Evolutionary conservation across 2,888 invertebrate species (phyloP), one percentile per base, ranked within the genome.

Genomic region (Platycnemis pennipes): DNA sequence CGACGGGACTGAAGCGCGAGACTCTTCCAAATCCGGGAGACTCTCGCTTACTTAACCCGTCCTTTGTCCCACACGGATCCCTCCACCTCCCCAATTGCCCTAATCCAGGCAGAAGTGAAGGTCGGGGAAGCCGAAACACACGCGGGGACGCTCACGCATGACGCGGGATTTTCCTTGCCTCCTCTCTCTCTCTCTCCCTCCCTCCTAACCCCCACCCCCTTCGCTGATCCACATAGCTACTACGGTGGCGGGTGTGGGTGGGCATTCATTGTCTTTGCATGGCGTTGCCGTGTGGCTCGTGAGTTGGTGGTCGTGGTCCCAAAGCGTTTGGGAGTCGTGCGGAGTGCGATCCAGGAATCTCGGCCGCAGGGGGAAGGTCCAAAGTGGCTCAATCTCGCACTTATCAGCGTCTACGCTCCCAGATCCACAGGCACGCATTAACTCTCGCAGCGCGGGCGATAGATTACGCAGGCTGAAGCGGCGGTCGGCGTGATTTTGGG

Each of bases 331-430:
- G 37, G 77, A 13, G 11, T 37, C 37, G 16, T 77, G 37, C 16
- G 13, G 63, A 91, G 91, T 45, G 91, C 91, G 16, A 63, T 63
- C 69, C 63, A n/a, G 63, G 63, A 91, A 91, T 91, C 91, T 91
- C 56, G 91, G 63, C 37, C 63, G 26, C 63, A 1, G 4, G 63
- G 37, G 56, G 26, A 53, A 49, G 87, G 37, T 37, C 37, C 77
- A 77, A 77, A 13, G 31, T 31, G 77, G 37, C 77, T 77, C 77
- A 77, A 77, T 77, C 63, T 5, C 22, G 63, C 2, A 26, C 26
- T 63, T 26, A 26, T 26, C 31, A 11, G 77, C 37, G 31, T 77
- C 77, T 77, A 37, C 37, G 37, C 37, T 26, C 11, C 31, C 77
- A 77, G 37, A 77, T 31, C 77, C 37, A 31, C 77, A 77, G 31